Evolutionary conservation across 2,113 vertebrate species (phyloP), one percentile per base, ranked within the genome.

Genomic region (Anser brachyrhynchus): DNA sequence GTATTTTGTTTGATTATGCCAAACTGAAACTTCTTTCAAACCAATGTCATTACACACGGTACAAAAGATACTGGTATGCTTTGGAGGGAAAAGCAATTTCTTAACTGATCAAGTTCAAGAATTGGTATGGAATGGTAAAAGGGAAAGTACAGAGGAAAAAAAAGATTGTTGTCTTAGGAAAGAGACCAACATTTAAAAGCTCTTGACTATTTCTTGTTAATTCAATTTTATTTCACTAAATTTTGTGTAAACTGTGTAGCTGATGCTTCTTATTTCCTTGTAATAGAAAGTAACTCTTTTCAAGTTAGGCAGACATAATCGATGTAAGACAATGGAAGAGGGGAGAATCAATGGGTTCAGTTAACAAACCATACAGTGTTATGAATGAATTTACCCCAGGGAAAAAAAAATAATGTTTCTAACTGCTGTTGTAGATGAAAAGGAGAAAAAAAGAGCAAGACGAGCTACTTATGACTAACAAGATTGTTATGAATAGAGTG

Each of bases 341-440:
- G 10, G 33, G 20, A 84, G 22, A 87, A 91, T 75, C 65, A 72
- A 66, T 54, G 14, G n/a, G 62, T 11, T 67, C 3, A 69, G 52
- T 62, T 65, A 91, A 59, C 6, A 78, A 87, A 91, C 89, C 75
- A 87, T 57, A 59, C 6, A 64, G 61, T 59, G 22, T 78, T 80
- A 88, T 66, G 51, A 92, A 86, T 62, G 7, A 16, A 51, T 88
- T 86, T 81, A 84, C 44, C 17, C 6, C 16, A 78, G 31, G 44
- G 46, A 49, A 49, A 88, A 88, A 26, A 3, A 3, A 70, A 64
- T 2, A 83, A 70, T 70, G 17, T 17, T 44, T 44, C 18, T 44
- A 44, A 21, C 20, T 49, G 46, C 21, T 71, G 9, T 55, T 86
- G 31, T 12, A 80, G 65, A 51, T 62, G 31, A 84, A 84, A 92